Base-by-base conservation (phyloP, 2,113 vertebrate species). In the Steatornis caripensis region DNA sequence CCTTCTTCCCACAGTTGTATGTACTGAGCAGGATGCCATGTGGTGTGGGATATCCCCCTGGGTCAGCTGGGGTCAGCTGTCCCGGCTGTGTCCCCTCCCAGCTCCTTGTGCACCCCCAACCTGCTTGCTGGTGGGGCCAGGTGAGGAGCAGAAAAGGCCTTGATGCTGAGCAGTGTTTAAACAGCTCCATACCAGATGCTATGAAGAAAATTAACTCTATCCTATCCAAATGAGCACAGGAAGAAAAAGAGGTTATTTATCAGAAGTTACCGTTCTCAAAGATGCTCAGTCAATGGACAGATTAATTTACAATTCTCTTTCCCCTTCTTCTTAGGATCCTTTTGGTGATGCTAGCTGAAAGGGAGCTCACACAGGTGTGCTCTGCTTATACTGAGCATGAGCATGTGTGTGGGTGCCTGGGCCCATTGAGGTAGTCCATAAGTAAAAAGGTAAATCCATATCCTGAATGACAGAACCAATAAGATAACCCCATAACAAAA, bases 21-120 rank as follows among this genome's bases (percentile, higher is more conserved):
- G 21, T 24, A 12, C 45, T 45, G 46, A 36, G 7, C 26, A 17
- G 26, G 54, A 32, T 0, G 0, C 10, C 9, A 5, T 45, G 45
- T 10, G 26, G 26, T 18, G 3, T 37, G 37, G 45, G 5, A 32
- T 32, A 45, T 18, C 32, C 21, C 27, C 69, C 14, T 41, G 45
- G 45, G 36, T 24, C 37, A 36, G 32, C 1, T 14, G 21, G 36
- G 53, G 15, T 36, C 45, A 51, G 43, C 20, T 77, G 13, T 68
- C 36, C 43, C 8, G 1, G 43, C 26, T 10, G 32, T 32, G 43
- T 53, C 3, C 13, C 21, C 23, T 86, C 34, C 8, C n/a, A 71
- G 1, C 5, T 41, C 13, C 34, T 51, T 3, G 5, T n/a, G n/a
- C 14, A 6, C 5, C 9, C 46, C 12, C 66, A 61, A 23, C 15